These are phyloP conservation scores for Hymenochirus boettgeri DNA, from an alignment of 2,113 vertebrate species.

Conservation along the genomic window DNA sequence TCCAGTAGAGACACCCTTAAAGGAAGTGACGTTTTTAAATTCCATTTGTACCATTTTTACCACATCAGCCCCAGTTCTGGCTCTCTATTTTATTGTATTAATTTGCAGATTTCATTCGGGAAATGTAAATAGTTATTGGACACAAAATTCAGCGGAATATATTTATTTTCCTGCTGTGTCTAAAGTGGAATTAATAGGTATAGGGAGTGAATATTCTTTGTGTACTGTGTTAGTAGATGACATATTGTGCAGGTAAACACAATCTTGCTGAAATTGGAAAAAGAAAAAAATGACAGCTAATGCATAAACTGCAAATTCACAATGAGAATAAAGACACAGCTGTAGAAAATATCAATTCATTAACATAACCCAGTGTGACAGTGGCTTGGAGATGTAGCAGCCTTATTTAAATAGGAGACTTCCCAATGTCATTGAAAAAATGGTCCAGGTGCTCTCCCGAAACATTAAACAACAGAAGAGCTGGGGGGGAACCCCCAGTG, in stretches of 20 bases:
- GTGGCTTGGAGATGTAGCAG: constrained; percentile 28
- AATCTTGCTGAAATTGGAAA: constrained; percentile 51
- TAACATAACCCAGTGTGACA: constrained; percentile 40
- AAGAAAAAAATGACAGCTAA: constrained; percentile 44
- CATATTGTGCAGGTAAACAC: constrained; percentile 48
- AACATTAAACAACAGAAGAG: background rate
- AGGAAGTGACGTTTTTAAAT: no score
- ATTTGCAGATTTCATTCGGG: no score
- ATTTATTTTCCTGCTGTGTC: no score
- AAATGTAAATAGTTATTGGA: no score
- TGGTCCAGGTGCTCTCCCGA: background rate
- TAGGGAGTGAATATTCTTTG: no score
- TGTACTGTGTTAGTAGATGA: constrained; percentile 50
- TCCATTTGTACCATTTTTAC: no score
- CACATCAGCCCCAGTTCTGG: no score
- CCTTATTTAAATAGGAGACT: constrained; percentile 34
- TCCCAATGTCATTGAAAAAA: constrained; percentile 28
- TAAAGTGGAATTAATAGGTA: no score
- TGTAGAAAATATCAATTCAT: constrained; percentile 49
- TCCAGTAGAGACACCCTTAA: no score
- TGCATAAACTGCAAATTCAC: constrained; percentile 45
- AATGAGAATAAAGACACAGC: constrained; percentile 48
- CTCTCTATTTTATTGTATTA: no score
- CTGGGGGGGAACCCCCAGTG: no score
- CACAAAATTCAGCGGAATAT: no score